Evolutionary conservation across 2,797 vertebrate genomes (phyloP), one percentile per base, ranked within the genome.

Genomic region (Muscicapa comitata): DNA sequence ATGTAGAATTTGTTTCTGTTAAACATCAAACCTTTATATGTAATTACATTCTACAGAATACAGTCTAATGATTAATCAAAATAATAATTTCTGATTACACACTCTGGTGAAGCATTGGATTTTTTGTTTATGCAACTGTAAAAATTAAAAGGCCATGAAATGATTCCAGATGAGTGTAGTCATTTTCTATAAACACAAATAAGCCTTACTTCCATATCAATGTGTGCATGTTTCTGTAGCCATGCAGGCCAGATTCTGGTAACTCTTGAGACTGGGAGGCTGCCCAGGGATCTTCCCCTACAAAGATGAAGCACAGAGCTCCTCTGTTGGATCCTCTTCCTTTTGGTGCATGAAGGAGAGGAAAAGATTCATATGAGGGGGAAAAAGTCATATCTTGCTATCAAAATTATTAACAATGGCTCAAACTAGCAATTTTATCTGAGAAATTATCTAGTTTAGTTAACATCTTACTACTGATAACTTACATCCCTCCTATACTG

Each of bases 11-110:
- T 87, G 31, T 78, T 86, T 93, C 42, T 23, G 12, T 81, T 83
- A 90, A 88, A 74, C 16, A 63, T 90, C 42, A 74, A 59, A 65
- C 86, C 63, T 94, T 91, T 55, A 21, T 35, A 29, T 75, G 33
- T 83, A 84, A 81, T 88, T 83, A 81, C 61, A 67, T 83, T 76
- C 33, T 77, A 58, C 50, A 51, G 45, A 88, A 83, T 88, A 40
- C 28, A 78, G 26, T 73, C 17, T 75, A 72, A 63, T 59, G 26
- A 84, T 88, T 92, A 25, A 84, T 91, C 62, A 88, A 86, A 94
- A 86, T 84, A 91, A 65, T 94, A 21, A 83, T 87, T 88, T 94
- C 58, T 88, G 73, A 78, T 94, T 78, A 35, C 58, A 72, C 37
- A 71, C 84, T 86, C 57, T 88, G 51, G 18, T 72, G 68, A 90